Evolutionary conservation across 2,113 vertebrate genomes (phyloP).

Genomic region (Brienomyrus brachyistius): DNA sequence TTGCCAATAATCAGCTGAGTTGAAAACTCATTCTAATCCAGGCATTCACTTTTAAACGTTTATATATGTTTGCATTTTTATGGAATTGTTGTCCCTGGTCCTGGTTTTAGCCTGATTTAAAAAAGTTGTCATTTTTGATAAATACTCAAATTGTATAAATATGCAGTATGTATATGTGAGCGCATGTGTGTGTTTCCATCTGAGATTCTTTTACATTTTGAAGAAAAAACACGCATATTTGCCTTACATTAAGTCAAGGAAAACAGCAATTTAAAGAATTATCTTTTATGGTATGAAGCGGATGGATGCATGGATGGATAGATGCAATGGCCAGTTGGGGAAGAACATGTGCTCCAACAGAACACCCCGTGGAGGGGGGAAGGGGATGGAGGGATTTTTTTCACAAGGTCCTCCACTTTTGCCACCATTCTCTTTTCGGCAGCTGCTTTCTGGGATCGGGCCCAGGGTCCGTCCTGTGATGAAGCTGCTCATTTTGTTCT

Average conservation of each 20-base stretch:
- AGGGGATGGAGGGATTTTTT: too few relatives aligned
- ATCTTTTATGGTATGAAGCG: not conserved
- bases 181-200: not conserved
- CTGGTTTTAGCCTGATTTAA: not conserved
- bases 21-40: not conserved
- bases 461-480: not conserved
- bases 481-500: not conserved
- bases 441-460: not conserved
- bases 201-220: not conserved
- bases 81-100: not conserved
- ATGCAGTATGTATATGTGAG: not conserved
- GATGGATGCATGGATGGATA: not conserved
- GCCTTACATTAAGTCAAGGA: not conserved
- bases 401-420: too few relatives aligned
- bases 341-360: not conserved
- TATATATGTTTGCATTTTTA: not conserved
- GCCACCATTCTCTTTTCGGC: too few relatives aligned
- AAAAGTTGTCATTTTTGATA: not conserved
- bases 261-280: not conserved
- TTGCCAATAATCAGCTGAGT: not conserved
- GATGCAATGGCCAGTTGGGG: not conserved
- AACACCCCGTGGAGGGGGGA: not conserved
- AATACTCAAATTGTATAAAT: not conserved
- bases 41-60: not conserved
- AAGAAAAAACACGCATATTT: not conserved